phyloP scores from a whole-genome alignment of 2,113 vertebrate species.

The Hippocampus comes region DNA sequence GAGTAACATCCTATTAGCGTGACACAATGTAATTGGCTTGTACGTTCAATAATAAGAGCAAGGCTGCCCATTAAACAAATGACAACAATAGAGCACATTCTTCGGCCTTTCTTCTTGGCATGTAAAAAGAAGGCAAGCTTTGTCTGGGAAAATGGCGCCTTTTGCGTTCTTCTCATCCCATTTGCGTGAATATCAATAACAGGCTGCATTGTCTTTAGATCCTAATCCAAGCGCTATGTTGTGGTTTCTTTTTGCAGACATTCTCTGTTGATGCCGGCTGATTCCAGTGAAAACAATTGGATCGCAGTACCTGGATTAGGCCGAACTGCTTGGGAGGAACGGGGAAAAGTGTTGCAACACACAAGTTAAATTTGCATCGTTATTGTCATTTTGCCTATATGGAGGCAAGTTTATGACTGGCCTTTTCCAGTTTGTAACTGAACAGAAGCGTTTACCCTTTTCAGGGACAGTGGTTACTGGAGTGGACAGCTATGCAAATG shows the following conservation, averaged over 20 bases:
- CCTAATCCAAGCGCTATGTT: too few species aligned
- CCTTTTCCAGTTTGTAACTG: neutral
- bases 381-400: neutral
- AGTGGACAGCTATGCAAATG: too few species aligned
- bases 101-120: neutral
- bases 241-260: neutral
- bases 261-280: neutral
- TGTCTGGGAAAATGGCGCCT: neutral
- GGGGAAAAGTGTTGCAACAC: neutral
- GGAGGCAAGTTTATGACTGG: too few species aligned
- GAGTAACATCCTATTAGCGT: neutral
- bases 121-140: neutral
- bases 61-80: neutral
- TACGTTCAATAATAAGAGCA: neutral
- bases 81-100: neutral
- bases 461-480: too few species aligned
- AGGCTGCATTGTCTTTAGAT: too few species aligned
- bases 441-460: too few species aligned
- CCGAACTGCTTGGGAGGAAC: neutral
- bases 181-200: neutral
- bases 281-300: neutral
- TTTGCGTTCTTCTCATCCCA: neutral
- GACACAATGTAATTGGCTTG: neutral
- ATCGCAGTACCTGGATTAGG: neutral
- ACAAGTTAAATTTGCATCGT: neutral